Conservation (phyloP, 2,113 vertebrate genomes). For the Sebastes fasciatus region DNA sequence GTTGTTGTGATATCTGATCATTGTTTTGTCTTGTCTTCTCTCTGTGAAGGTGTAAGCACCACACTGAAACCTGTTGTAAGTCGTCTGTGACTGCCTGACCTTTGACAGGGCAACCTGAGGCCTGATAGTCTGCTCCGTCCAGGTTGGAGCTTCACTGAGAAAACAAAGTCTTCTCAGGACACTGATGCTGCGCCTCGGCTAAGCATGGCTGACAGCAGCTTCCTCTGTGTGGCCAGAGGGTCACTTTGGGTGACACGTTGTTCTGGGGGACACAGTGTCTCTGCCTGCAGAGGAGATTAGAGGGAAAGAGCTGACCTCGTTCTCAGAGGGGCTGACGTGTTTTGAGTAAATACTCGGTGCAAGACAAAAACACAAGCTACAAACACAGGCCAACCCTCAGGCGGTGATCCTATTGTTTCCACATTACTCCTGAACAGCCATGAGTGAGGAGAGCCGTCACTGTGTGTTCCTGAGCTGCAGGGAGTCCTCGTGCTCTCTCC, state of each 20-base stretch:
- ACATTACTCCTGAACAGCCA: constrained; percentile 70
- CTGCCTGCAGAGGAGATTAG: constrained; percentile 69
- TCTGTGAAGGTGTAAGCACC: neutral
- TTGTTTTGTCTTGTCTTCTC: neutral
- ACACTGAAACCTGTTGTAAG: neutral
- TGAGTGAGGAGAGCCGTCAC: constrained; percentile 59
- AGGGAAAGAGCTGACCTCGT: constrained; percentile 71
- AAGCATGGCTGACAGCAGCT: constrained; percentile 70
- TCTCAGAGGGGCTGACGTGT: constrained; percentile 74
- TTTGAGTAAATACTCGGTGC: constrained; percentile 80
- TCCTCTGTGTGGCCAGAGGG: constrained; percentile 70
- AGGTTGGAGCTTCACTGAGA: constrained; percentile 34
- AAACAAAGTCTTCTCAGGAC: constrained; percentile 60
- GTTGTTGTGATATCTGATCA: neutral
- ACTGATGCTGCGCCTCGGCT: constrained; percentile 43
- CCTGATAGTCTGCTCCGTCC: constrained; percentile 30
- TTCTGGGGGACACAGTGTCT: constrained; percentile 67
- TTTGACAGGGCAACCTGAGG: constrained; percentile 29
- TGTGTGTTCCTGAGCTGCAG: constrained; percentile 56
- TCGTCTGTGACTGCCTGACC: constrained; percentile 23
- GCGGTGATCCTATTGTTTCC: constrained; percentile 70
- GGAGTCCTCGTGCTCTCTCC: constrained; percentile 53
- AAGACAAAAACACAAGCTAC: constrained; percentile 77
- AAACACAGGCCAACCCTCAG: constrained; percentile 67
- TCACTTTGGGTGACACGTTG: constrained; percentile 72